Conservation (phyloP, 2,797 vertebrate species). For the Alfaro cultratus region DNA sequence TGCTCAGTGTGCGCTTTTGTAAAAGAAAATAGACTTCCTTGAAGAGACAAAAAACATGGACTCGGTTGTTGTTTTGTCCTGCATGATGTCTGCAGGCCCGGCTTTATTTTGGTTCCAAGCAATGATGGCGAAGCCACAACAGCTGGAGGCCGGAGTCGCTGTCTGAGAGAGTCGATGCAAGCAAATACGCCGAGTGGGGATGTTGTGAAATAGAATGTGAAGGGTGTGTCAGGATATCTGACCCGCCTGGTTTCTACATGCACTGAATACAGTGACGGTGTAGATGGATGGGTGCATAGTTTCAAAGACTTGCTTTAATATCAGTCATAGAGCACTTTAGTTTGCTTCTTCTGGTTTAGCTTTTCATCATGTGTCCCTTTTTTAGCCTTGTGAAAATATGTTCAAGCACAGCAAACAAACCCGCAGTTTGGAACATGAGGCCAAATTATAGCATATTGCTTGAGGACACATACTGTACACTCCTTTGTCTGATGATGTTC, state of each 20-base stretch:
- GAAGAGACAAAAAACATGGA: conserved; percentile 16
- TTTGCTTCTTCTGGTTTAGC: neutral
- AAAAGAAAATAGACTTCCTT: conserved; percentile 13
- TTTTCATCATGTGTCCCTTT: conserved; percentile 30
- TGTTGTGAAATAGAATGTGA: conserved; percentile 57
- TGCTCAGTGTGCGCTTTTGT: conserved; percentile 36
- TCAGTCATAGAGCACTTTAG: neutral
- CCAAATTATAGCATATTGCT: conserved; percentile 41
- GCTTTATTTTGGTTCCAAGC: conserved; percentile 65
- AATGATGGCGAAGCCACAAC: conserved; percentile 66
- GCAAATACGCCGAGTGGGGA: conserved; percentile 47
- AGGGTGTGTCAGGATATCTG: conserved; percentile 68
- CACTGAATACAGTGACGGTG: conserved; percentile 44
- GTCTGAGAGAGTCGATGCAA: conserved; percentile 29
- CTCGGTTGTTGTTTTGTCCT: conserved; percentile 25
- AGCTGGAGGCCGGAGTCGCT: conserved; percentile 65
- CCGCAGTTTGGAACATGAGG: conserved; percentile 29
- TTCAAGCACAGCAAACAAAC: conserved; percentile 8
- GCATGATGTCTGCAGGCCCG: conserved; percentile 29
- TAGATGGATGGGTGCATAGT: conserved; percentile 8
- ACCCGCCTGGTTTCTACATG: conserved; percentile 42
- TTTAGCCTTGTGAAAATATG: conserved; percentile 31
- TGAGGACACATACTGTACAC: conserved; percentile 28
- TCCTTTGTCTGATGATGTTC: conserved; percentile 60
- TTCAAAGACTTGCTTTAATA: conserved; percentile 1